These are phyloP conservation scores for Colistium nudipinnis DNA, from an alignment of 2,113 vertebrate species.

Conservation along the genomic window DNA sequence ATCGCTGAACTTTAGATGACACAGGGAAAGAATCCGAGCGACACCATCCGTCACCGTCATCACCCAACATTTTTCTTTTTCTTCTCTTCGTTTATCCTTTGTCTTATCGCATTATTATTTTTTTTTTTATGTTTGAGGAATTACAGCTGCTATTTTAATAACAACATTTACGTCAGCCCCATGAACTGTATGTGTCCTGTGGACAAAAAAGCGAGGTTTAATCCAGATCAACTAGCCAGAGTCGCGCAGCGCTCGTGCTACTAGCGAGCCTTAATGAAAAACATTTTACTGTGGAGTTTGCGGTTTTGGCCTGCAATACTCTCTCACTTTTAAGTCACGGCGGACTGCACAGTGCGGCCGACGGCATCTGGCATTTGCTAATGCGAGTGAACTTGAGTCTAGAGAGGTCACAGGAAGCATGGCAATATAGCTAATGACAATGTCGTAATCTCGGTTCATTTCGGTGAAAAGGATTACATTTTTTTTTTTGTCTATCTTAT, in stretches of 20 bases:
- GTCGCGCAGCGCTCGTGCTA: conserved; percentile 1
- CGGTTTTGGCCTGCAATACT: conserved; percentile 27
- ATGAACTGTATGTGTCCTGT: conserved; percentile 10
- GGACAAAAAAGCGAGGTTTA: conserved; percentile 31
- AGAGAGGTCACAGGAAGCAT: background rate
- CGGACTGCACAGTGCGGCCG: conserved; percentile 35
- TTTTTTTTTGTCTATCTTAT: background rate
- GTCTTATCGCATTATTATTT: background rate
- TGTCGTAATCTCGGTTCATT: background rate
- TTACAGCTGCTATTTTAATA: conserved; percentile 14
- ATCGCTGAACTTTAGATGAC: conserved; percentile 36
- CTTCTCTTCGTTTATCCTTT: background rate
- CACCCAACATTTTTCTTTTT: background rate
- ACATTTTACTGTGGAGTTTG: conserved; percentile 39
- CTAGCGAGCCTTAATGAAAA: conserved; percentile 38
- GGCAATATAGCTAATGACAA: background rate
- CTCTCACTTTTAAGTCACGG: conserved; percentile 18
- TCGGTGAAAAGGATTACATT: background rate
- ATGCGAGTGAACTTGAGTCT: conserved; percentile 23
- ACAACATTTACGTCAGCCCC: conserved; percentile 7
- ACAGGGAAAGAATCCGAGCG: conserved; percentile 4
- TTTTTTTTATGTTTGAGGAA: background rate
- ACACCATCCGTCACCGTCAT: conserved; percentile 26
- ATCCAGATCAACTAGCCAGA: conserved; percentile 50
- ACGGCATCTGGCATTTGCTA: conserved; percentile 42